These are phyloP conservation scores for Empis livida DNA, from an alignment of 2,888 invertebrate genomes.

Conservation along the genomic window DNA sequence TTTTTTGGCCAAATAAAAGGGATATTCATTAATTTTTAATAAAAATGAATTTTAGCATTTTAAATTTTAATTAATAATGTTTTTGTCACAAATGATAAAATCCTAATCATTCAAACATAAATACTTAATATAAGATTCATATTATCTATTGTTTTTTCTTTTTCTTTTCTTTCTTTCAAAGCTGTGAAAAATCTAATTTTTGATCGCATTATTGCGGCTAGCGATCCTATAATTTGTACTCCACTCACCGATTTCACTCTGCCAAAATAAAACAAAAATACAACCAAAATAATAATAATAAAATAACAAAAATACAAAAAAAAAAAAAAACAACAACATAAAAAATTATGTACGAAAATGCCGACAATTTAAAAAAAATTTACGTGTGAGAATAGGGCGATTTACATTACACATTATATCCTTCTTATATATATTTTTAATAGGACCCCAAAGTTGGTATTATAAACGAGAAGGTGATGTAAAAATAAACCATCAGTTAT, in stretches of 20 bases:
- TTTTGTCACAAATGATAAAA: no score
- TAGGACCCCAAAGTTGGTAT: background rate
- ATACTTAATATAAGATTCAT: no score
- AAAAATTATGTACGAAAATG: constrained; percentile 4
- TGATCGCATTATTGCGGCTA: constrained; percentile 14
- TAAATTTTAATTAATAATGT: no score
- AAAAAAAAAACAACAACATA: constrained; percentile 1
- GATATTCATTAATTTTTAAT: no score
- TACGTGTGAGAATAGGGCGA: constrained; percentile 5
- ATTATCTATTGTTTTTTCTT: no score
- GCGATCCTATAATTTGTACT: constrained; percentile 13
- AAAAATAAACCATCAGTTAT: background rate
- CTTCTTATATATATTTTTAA: background rate
- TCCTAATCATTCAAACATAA: no score
- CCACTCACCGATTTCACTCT: constrained; percentile 1
- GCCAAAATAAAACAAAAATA: no score
- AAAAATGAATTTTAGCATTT: no score
- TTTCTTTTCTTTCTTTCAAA: background rate
- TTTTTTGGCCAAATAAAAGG: no score
- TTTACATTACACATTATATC: background rate
- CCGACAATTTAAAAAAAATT: constrained; percentile 6
- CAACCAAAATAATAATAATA: background rate
- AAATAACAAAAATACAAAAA: constrained; percentile 4
- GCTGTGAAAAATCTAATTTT: constrained; percentile 15
- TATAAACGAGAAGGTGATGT: background rate